Evolutionary conservation across 1,140 invertebrate species (phyloP), one percentile per base, ranked within the genome.

Genomic region (Papilio helenus): DNA sequence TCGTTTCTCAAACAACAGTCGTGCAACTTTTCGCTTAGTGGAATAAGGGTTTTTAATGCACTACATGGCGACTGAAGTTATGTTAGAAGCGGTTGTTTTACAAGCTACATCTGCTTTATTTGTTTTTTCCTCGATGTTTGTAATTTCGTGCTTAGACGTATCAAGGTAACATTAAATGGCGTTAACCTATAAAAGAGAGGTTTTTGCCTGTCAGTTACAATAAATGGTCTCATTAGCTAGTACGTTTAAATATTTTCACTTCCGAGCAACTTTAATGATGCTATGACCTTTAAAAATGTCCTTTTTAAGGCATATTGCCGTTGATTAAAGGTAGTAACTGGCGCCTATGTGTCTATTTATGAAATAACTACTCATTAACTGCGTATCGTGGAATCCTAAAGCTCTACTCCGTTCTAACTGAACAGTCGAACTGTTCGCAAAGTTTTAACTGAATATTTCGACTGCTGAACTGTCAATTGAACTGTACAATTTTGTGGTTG

Each of bases 241-340:
- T 34, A 16, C 61, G 12, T 12, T 34, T 68, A 68, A 68, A 68
- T 68, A 29, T 68, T 68, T 68, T 68, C 61, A 29, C 61, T 10
- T 68, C 10, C 14, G 14, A 68, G 26, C 26, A 29, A 68, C 61
- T 68, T 12, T 68, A 68, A 12, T 29, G 14, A 68, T 12, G 14
- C 12, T 68, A 26, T 68, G 61, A 68, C 61, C 61, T 68, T 68
- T 68, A 1, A 16, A 29, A 61, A 26, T 65, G 4, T 18, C 58
- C 10, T 23, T 65, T 26, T 65, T 26, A 26, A 26, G 26, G 14
- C 20, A 26, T 68, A 5, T 34, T 16, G 23, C 3, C 12, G 14
- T 16, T 65, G 23, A 51, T 55, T 55, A 55, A 55, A 55, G 18
- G 49, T 16, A 1, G 18, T 55, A n/a, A 55, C 18, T n/a, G 51